Conservation (phyloP, 2,113 vertebrate genomes). For the Tamias sibiricus region DNA sequence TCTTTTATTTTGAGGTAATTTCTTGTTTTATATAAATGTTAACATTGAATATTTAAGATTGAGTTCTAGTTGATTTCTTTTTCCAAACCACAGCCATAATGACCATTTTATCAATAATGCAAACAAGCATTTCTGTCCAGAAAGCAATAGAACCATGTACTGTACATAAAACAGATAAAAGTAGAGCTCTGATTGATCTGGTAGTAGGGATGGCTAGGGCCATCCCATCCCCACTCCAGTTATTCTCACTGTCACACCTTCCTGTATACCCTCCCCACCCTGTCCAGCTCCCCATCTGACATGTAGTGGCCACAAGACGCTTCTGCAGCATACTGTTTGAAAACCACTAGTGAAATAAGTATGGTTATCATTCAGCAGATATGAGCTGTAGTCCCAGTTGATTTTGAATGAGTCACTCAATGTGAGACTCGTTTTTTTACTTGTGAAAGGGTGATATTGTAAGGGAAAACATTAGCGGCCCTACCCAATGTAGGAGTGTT, state of each 20-base stretch:
- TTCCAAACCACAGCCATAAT: not conserved
- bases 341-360: constrained; percentile 28
- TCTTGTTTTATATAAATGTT: constrained; percentile 75
- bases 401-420: not conserved
- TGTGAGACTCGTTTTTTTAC: not conserved
- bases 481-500: not conserved
- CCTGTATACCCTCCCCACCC: not conserved
- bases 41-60: constrained; percentile 53
- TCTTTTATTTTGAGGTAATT: constrained; percentile 96
- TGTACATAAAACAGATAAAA: not conserved
- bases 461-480: not conserved
- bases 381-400: not conserved
- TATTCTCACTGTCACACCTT: not conserved
- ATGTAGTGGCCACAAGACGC: not conserved
- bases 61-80: constrained; percentile 53
- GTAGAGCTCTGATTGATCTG: not conserved
- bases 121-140: constrained; percentile 9
- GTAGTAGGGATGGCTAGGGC: not conserved
- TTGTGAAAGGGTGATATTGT: constrained; percentile 28
- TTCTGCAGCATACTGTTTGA: not conserved
- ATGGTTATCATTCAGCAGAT: not conserved
- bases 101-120: constrained; percentile 35
- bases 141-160: not conserved
- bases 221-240: not conserved
- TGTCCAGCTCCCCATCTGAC: not conserved